Evolutionary conservation across 2,113 vertebrate species (phyloP).

Genomic region (Nymphicus hollandicus): DNA sequence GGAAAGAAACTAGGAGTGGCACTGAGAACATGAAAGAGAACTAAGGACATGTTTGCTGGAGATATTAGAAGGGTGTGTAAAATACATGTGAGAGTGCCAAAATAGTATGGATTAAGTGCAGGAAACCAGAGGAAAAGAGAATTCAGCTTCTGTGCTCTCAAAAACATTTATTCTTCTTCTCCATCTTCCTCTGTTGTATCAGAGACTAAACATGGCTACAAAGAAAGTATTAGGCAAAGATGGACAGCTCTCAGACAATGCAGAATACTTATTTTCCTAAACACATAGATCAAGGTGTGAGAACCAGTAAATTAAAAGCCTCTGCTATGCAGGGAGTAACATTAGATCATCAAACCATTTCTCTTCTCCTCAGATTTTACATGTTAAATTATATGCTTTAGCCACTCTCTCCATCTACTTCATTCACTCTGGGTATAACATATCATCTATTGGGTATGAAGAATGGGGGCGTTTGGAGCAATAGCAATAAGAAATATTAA

Average conservation of each 20-base stretch:
- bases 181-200: neutral
- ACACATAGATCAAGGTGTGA: neutral
- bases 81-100: neutral
- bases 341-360: neutral
- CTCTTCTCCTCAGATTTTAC: neutral
- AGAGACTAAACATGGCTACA: neutral
- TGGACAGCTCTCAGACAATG: neutral
- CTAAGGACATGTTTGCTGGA: neutral
- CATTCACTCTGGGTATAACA: neutral
- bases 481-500: neutral
- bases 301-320: neutral
- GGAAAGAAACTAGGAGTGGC: neutral
- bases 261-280: neutral
- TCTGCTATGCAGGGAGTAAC: neutral
- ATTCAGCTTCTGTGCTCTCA: neutral
- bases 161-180: neutral
- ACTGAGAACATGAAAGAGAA: neutral
- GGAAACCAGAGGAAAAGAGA: neutral
- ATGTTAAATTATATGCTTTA: neutral
- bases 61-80: neutral
- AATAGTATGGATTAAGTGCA: neutral
- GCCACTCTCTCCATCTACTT: neutral
- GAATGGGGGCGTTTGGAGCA: neutral
- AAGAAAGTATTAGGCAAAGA: neutral
- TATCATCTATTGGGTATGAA: fast-evolving